Conservation (phyloP, 2,888 invertebrate genomes). For the Chymomyza caudatula region DNA sequence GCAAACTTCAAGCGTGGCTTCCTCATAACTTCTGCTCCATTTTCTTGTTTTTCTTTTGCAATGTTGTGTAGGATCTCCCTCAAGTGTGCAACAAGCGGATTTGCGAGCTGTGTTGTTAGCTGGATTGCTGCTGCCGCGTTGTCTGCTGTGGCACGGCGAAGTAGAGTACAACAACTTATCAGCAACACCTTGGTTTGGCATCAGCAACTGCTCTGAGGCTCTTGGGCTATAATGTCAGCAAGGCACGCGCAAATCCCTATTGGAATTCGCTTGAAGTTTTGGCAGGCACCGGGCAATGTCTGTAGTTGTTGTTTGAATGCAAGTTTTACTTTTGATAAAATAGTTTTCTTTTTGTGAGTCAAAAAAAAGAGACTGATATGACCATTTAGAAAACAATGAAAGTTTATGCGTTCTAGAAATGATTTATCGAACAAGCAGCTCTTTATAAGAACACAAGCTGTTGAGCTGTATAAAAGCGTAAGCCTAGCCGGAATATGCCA, state of each 20-base stretch:
- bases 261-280: too few species aligned
- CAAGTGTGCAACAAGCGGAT: slow-evolving; percentile 10
- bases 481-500: too few species aligned
- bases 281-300: too few species aligned
- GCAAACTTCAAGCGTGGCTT: slow-evolving; percentile 69
- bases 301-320: too few species aligned
- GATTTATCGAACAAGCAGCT: too few species aligned
- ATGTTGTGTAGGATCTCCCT: slow-evolving; percentile 50
- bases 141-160: slow-evolving; percentile 25
- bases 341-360: too few species aligned
- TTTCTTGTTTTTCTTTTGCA: slow-evolving; percentile 27
- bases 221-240: slow-evolving; percentile 35
- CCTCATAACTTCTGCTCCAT: slow-evolving; percentile 69
- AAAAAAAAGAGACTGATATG: too few species aligned
- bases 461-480: too few species aligned
- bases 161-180: slow-evolving; percentile 17
- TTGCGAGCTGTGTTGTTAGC: slow-evolving; percentile 45
- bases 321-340: too few species aligned
- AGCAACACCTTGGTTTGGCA: slow-evolving; percentile 4
- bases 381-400: too few species aligned
- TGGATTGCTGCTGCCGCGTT: slow-evolving; percentile 5
- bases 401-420: too few species aligned
- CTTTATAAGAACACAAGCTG: too few species aligned
- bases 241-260: slow-evolving; percentile 66
- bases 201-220: slow-evolving; percentile 8